Conservation (phyloP, 2,797 vertebrate species). For the Enteromius radiatus region DNA sequence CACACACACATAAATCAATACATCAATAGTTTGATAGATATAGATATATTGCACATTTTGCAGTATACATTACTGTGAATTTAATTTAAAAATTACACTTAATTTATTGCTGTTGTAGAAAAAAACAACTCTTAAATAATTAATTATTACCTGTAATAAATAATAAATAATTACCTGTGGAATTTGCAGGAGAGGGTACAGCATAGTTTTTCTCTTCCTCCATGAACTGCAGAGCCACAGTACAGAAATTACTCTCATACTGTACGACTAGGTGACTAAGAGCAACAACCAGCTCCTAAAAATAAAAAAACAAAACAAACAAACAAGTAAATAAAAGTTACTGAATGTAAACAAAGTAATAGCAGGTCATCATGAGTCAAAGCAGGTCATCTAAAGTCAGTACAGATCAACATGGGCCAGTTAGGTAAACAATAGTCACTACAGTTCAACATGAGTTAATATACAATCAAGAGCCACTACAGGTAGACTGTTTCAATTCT, state of each 20-base stretch:
- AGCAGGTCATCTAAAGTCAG: background rate
- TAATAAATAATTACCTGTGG: slow-evolving; percentile 77
- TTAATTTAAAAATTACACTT: background rate
- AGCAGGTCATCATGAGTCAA: background rate
- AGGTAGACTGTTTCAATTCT: background rate
- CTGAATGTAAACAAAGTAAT: background rate
- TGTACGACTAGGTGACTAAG: slow-evolving; percentile 96
- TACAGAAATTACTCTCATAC: slow-evolving; percentile 98
- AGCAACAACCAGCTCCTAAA: slow-evolving; percentile 95
- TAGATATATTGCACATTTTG: background rate
- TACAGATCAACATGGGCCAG: background rate
- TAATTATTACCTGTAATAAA: slow-evolving; percentile 72
- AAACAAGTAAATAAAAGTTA: background rate
- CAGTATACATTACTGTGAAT: background rate
- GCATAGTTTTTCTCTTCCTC: slow-evolving; percentile 98
- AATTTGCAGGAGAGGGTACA: slow-evolving; percentile 86
- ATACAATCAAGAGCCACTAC: background rate
- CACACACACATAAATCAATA: background rate
- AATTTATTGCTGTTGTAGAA: background rate
- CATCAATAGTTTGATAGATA: background rate
- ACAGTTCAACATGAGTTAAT: background rate
- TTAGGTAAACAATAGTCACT: too few species aligned
- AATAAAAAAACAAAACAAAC: background rate
- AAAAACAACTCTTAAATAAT: background rate
- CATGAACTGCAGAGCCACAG: slow-evolving; percentile 96